Evolutionary conservation across 1,140 invertebrate species (phyloP).

Genomic region (Drosophila tsacasi): DNA sequence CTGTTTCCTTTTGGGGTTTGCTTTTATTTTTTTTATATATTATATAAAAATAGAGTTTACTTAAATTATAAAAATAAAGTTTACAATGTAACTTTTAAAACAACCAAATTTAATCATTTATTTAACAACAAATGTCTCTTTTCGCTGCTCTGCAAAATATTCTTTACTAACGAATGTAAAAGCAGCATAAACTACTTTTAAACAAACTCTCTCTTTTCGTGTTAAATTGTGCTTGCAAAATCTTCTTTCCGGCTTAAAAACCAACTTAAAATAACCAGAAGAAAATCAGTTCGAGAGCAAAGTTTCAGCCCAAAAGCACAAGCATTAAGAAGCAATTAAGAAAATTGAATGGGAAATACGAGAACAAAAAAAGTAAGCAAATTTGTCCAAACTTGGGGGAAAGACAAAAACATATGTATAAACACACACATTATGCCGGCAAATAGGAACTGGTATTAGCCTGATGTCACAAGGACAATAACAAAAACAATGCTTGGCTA

Average conservation of each 20-base stretch:
- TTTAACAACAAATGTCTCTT: neutral
- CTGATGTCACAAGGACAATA: slow-evolving; percentile 58
- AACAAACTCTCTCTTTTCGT: neutral
- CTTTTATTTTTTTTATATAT: neutral
- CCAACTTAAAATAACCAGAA: slow-evolving; percentile 5
- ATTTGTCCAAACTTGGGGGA: slow-evolving; percentile 19
- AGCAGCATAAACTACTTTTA: neutral
- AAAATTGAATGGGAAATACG: slow-evolving; percentile 64
- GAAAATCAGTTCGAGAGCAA: slow-evolving; percentile 16
- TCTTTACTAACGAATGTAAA: neutral
- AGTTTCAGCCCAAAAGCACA: slow-evolving; percentile 12
- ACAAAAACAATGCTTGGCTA: slow-evolving; percentile 16
- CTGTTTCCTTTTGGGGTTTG: neutral
- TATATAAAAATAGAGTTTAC: neutral
- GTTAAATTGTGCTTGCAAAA: slow-evolving; percentile 2
- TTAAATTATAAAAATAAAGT: neutral
- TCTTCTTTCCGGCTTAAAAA: slow-evolving; percentile 4
- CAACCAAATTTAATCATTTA: too few species aligned
- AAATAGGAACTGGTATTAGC: slow-evolving; percentile 54
- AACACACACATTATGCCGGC: neutral
- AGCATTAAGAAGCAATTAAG: slow-evolving; percentile 73
- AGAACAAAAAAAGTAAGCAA: slow-evolving; percentile 27
- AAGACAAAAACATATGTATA: slow-evolving; percentile 1
- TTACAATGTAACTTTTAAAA: too few species aligned
- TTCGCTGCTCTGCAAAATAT: neutral